Base-by-base conservation (phyloP, 2,113 vertebrate genomes). In the Spea bombifrons region DNA sequence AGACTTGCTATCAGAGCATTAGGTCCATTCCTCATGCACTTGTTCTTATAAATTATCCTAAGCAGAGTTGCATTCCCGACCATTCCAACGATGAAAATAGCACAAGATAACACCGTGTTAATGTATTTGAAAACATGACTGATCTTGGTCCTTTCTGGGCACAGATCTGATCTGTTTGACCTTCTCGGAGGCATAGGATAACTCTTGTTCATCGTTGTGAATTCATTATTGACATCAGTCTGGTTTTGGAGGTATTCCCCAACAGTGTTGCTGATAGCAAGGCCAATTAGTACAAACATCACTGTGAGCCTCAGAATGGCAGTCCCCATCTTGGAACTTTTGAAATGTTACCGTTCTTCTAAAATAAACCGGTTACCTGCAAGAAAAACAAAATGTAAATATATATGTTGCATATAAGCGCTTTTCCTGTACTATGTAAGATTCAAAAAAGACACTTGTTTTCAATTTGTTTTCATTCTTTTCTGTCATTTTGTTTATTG, bases 1-100 rank as follows among this genome's bases (percentile, higher is more conserved):
- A 99, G 90, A 66, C 97, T 99, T 85, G 96, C 96, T 77, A 99
- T 99, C 84, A 99, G 93, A 0, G 96, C 95, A 0, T 99, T 99
- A 3, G 97, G 97, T 79, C 97, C 97, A 4, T 99, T 99, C 90
- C 97, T 94, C 97, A 99, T 99, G 59, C 96, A 97, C 89, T 99
- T 99, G 89, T 99, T 95, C 88, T 98, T 92, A 88, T 98, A 98
- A 88, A 99, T 99, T 91, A 99, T 99, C 93, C 94, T 94, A 81
- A 99, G 90, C 81, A 99, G 92, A 30, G 97, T 96, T 73, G 93
- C 94, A 53, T 99, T 99, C 69, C 97, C 97, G 50, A 99, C 94
- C 89, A 99, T 91, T 69, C 97, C 97, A 43, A 99, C 91, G 85
- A 96, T 94, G 86, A 99, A 97, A 88, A 99, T 95, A 17, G 89